Percentiles rank a stretch among this genome's conserved stretches.
Evolutionary conservation across 1,140 invertebrate species (phyloP).

Genomic region (Brachionus angularis): DNA sequence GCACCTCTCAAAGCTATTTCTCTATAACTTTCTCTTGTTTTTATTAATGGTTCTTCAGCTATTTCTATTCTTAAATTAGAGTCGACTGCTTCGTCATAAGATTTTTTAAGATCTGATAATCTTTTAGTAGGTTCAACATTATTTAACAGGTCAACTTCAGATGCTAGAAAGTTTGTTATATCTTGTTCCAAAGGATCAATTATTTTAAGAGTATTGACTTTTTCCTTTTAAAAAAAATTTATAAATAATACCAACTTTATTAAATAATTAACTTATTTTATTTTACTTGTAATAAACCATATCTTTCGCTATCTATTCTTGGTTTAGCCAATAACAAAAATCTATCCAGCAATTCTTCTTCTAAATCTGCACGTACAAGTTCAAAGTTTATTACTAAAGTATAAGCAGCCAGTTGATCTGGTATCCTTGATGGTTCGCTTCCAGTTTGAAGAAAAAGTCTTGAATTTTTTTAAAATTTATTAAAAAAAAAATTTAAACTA

Average conservation of each 20-base stretch:
- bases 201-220: constrained; percentile 51
- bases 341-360: constrained; percentile 54
- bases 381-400: constrained; percentile 54
- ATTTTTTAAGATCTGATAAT: constrained; percentile 55
- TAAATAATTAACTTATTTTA: no score
- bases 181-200: constrained; percentile 51
- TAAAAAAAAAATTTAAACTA: background rate
- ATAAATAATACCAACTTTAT: background rate
- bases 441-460: constrained; percentile 55
- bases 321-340: constrained; percentile 55
- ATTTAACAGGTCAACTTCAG: constrained; percentile 54
- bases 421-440: constrained; percentile 52
- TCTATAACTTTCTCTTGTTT: constrained; percentile 52
- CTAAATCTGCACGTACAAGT: constrained; percentile 49
- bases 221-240: constrained; percentile 48
- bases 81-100: constrained; percentile 57
- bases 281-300: constrained; percentile 50
- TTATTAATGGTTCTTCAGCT: constrained; percentile 48
- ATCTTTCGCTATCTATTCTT: constrained; percentile 54
- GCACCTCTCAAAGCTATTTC: constrained; percentile 53
- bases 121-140: constrained; percentile 54
- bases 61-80: constrained; percentile 44
- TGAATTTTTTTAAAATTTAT: background rate
- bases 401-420: constrained; percentile 52
- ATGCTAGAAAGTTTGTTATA: constrained; percentile 52